A percentile compares a stretch with the other conserved stretches of the same genome.
These are phyloP conservation scores for Trichogramma pretiosum DNA, from an alignment of 1,140 invertebrate species.

Conservation along the genomic window DNA sequence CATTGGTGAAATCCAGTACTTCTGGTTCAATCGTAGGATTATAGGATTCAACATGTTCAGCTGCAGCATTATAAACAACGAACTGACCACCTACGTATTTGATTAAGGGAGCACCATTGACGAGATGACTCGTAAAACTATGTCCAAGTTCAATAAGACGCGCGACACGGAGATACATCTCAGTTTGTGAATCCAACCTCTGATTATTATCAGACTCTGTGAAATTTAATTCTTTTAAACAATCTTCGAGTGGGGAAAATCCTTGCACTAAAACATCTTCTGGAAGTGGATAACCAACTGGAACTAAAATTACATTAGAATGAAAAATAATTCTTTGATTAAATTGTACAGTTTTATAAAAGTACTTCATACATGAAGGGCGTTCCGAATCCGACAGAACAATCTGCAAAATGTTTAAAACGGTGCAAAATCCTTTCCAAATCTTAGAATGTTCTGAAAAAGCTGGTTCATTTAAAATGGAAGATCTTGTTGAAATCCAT, in stretches of 20 bases:
- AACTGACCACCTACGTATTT: no score
- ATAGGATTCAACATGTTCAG: no score
- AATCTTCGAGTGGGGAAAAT: conserved; percentile 62
- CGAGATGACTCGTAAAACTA: conserved; percentile 40
- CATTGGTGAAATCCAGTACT: no score
- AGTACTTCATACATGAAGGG: conserved; percentile 43
- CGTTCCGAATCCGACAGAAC: conserved; percentile 42
- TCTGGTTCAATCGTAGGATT: no score
- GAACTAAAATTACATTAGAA: conserved; percentile 68
- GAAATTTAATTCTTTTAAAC: conserved; percentile 44
- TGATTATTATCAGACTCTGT: conserved; percentile 41
- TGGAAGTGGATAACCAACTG: conserved; percentile 66
- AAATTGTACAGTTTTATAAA: conserved; percentile 8
- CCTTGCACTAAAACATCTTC: conserved; percentile 74
- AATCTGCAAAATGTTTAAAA: conserved; percentile 59
- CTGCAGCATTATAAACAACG: no score
- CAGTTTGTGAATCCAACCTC: conserved; percentile 27
- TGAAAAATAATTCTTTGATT: conserved; percentile 44
- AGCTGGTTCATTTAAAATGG: conserved; percentile 48
- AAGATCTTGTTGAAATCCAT: conserved; percentile 57
- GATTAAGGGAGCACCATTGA: conserved; percentile 38
- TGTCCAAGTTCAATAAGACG: conserved; percentile 46
- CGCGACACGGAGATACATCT: conserved; percentile 28
- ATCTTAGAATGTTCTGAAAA: conserved; percentile 63
- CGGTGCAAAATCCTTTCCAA: conserved; percentile 68